phyloP scores from a whole-genome alignment of 2,797 vertebrate species.

The Rhincodon typus region DNA sequence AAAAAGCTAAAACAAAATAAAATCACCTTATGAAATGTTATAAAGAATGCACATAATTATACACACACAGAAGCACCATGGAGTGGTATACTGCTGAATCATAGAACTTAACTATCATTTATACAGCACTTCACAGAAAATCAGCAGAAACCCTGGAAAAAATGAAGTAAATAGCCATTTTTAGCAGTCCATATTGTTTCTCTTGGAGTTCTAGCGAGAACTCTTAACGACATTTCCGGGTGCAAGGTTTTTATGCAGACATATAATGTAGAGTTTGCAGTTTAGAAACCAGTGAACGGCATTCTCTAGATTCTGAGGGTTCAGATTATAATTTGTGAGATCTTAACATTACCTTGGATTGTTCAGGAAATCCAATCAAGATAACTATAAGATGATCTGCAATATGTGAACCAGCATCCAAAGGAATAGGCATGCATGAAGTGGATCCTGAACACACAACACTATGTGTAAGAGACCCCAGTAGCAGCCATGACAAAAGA shows the following conservation, averaged over 20 bases:
- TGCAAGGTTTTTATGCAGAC: not conserved
- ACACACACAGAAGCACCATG: not conserved
- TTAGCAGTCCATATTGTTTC: not conserved
- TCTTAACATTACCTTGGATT: conserved; percentile 79
- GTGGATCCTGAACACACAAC: conserved; percentile 87
- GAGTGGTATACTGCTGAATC: not conserved
- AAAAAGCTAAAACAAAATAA: not conserved
- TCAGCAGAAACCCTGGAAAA: not conserved
- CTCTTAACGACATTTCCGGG: not conserved
- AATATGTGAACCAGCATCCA: conserved; percentile 92
- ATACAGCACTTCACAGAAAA: not conserved
- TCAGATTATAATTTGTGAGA: not conserved
- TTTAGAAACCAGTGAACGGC: not conserved
- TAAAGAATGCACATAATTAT: not conserved
- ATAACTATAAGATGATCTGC: conserved; percentile 98
- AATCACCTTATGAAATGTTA: not conserved
- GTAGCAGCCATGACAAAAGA: conserved; percentile 90
- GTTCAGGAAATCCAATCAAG: conserved; percentile 96
- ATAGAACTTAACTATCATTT: not conserved
- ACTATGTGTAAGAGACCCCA: conserved; percentile 93
- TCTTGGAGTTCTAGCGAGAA: not conserved
- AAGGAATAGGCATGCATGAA: conserved; percentile 90
- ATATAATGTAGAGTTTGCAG: not conserved
- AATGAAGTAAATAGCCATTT: not conserved
- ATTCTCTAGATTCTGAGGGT: not conserved